Base-by-base conservation (phyloP, 2,888 invertebrate genomes). In the Cataglyphis altisquamis region DNA sequence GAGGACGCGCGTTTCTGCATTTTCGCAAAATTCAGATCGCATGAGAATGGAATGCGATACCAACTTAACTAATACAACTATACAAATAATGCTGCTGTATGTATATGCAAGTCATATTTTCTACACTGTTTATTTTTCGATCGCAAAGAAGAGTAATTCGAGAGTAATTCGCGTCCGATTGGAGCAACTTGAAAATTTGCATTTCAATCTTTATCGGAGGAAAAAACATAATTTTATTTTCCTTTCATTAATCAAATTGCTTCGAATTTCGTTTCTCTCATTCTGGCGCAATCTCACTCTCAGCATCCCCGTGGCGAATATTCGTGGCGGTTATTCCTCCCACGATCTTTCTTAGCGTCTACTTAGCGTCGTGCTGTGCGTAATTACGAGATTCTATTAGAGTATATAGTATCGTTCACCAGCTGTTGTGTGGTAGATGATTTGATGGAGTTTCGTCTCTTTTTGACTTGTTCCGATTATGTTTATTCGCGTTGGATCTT, bases 361-460 rank as follows among this genome's bases (percentile, higher is more conserved):
- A 45, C 70, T 60, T 21, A 25, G 81, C 83, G 86, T 91, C 92
- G 87, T 89, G 90, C 90, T 92, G 90, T 67, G 72, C 87, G 89
- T 88, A 90, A 91, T 88, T 77, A 83, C 83, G 86, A 88, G 87
- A 78, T 78, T 78, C 78, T 60, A 75, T 70, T 70, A 84, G 77
- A 88, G 84, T 75, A 83, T 83, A 89, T 89, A 91, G 88, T 91
- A 86, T 88, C 88, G 90, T 91, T 91, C 90, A 91, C 89, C 89
- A 88, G 92, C 91, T 92, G 88, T 88, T 92, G 92, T 92, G 91
- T 92, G 84, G 92, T 92, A 92, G 92, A 91, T 89, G 86, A 89
- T 88, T 88, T 84, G 87, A 91, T 92, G 91, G 85, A 89, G 85
- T 88, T 87, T 86, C 83, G 64, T 85, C 73, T 87, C 39, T 84